Conservation (phyloP, 92 coral and sea anemone species). For the Phenganax subtilis region DNA sequence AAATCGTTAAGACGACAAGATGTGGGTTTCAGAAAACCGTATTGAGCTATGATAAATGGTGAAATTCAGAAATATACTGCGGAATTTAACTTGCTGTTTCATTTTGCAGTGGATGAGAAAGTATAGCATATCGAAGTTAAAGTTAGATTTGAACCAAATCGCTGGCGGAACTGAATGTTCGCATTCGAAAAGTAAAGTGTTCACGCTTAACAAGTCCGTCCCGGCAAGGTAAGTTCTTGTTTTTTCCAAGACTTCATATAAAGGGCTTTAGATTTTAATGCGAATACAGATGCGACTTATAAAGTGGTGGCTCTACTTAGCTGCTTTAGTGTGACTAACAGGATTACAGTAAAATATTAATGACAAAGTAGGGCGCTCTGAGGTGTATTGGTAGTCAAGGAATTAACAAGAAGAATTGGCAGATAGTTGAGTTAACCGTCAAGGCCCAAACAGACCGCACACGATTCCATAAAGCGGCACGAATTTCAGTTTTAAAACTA, state of each 20-base stretch:
- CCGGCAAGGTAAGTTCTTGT: conserved; percentile 71
- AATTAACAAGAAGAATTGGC: no score
- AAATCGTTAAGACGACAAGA: no score
- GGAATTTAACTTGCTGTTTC: not conserved
- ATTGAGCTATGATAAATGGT: not conserved
- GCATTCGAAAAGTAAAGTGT: conserved; percentile 88
- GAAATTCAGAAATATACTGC: not conserved
- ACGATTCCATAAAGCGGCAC: no score
- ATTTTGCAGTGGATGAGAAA: conserved; percentile 91
- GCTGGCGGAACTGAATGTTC: conserved; percentile 93
- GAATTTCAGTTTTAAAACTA: no score
- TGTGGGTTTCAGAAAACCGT: no score
- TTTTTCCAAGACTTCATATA: not conserved
- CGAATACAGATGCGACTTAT: no score
- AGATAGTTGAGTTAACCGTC: no score
- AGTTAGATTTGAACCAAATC: conserved; percentile 81
- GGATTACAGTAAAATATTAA: no score
- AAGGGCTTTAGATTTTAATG: not conserved
- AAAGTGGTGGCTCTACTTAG: not conserved
- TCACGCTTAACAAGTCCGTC: conserved; percentile 75
- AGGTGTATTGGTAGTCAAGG: no score
- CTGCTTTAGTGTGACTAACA: not conserved
- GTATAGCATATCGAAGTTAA: conserved; percentile 82
- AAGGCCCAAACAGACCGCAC: no score
- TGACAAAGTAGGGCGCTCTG: no score